Base-by-base conservation (phyloP, 2,797 vertebrate genomes). In the Aeoliscus strigatus region DNA sequence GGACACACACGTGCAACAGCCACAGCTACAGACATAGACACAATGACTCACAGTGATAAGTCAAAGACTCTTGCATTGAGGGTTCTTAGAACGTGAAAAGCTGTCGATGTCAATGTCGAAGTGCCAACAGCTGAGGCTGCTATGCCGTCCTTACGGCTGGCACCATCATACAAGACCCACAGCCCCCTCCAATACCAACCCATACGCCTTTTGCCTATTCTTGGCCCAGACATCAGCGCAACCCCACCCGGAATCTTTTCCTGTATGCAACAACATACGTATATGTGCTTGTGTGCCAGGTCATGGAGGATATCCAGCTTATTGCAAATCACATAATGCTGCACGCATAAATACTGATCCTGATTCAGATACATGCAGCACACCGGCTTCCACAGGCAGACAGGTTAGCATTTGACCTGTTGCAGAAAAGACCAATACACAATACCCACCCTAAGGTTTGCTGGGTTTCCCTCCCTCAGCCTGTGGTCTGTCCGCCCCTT, bases 41-140 rank as follows among this genome's bases (percentile, higher is more conserved):
- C 44, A 64, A 69, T 51, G 63, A 71, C 61, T 65, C 60, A 58
- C 25, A 53, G 46, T 67, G 74, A 72, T 69, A 70, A 64, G 46
- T 47, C n/a, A 39, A 46, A 62, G 63, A 71, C 74, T 65, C 60
- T 77, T 66, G 57, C 60, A 56, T 42, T 50, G 41, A 59, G 56
- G 51, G 56, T 66, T 53, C 51, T 62, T 64, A 77, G 77, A 83
- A 81, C 63, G 70, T 64, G 70, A 63, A 73, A 83, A 81, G 77
- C 73, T 78, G 84, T 83, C 79, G 79, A 84, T 79, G 74, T 80
- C 83, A 86, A 76, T 80, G 86, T 86, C 81, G 77, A 81, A 80
- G 83, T 75, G 79, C 73, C 80, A 83, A 82, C 84, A 87, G 87
- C 84, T 87, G 85, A 82, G 59, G 55, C 71, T 53, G 70, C 69